Evolutionary conservation across 1,140 invertebrate genomes (phyloP).

Genomic region (Argopecten irradians): DNA sequence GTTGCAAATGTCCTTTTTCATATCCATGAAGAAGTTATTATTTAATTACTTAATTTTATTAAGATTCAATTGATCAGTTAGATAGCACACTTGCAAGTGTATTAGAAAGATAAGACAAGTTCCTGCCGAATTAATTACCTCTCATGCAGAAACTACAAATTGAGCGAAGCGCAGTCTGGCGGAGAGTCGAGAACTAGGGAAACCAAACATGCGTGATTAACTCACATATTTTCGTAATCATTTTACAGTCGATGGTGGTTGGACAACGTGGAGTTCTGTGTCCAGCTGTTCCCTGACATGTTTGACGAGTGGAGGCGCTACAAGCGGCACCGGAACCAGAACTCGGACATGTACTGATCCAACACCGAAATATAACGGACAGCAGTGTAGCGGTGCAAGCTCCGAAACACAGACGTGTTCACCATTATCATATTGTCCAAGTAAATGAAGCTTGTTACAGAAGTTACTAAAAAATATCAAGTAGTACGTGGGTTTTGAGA

Average conservation of each 20-base stretch:
- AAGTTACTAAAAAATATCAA: too few relatives aligned
- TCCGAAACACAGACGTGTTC: not conserved
- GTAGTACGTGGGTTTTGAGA: too few relatives aligned
- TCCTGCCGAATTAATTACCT: not conserved
- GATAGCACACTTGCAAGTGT: not conserved
- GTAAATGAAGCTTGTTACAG: too few relatives aligned
- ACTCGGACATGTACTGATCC: not conserved
- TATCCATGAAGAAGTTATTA: too few relatives aligned
- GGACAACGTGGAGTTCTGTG: slow-evolving; percentile 82
- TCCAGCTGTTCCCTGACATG: slow-evolving; percentile 82
- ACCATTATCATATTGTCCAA: not conserved
- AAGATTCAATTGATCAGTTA: not conserved
- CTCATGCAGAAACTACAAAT: not conserved
- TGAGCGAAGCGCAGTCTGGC: not conserved
- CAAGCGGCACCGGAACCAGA: slow-evolving; percentile 58
- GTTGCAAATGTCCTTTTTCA: too few relatives aligned
- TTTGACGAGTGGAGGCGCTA: slow-evolving; percentile 52
- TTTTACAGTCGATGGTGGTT: slow-evolving; percentile 79
- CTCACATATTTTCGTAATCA: not conserved
- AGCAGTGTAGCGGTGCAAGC: not conserved
- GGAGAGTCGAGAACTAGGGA: not conserved
- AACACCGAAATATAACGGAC: not conserved
- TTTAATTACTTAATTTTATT: too few relatives aligned
- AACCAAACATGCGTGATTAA: too few relatives aligned
- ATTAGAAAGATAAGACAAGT: not conserved